phyloP scores from a whole-genome alignment of 2,113 vertebrate genomes.

The Empidonax traillii region DNA sequence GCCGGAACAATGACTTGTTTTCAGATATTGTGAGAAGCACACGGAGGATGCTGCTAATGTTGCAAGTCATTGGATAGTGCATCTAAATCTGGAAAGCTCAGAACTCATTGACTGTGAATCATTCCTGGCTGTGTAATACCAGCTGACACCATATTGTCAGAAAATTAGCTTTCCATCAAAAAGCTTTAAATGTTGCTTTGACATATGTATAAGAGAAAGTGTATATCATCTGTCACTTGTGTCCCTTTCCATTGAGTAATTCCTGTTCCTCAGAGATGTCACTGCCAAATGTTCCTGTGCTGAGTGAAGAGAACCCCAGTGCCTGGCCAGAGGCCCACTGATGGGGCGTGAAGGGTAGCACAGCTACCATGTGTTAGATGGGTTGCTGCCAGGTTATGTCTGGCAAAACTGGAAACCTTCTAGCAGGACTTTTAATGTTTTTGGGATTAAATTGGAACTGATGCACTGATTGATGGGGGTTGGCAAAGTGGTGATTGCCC shows the following conservation, averaged over 20 bases:
- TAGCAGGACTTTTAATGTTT: not conserved
- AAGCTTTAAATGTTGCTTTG: not conserved
- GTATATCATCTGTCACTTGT: not conserved
- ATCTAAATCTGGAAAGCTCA: not conserved
- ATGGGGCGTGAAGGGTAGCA: not conserved
- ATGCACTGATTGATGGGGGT: not conserved
- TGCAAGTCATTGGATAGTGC: not conserved
- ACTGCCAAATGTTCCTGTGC: not conserved
- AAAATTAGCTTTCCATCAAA: not conserved
- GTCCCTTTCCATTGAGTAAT: not conserved
- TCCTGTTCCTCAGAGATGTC: not conserved
- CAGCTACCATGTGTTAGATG: rapidly evolving
- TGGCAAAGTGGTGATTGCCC: not conserved
- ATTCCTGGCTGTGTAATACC: not conserved
- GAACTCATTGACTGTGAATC: not conserved
- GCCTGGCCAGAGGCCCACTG: not conserved
- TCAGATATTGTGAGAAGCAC: not conserved
- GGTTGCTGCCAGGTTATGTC: rapidly evolving
- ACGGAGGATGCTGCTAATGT: not conserved
- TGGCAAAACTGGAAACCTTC: not conserved
- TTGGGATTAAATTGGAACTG: not conserved
- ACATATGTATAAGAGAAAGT: not conserved
- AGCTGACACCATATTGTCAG: not conserved
- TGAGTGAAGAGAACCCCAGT: not conserved
- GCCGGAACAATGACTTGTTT: not conserved